A percentile compares a stretch with the other conserved stretches of the same genome.
Evolutionary conservation across 2,113 vertebrate genomes (phyloP).

Genomic region (Python bivittatus): DNA sequence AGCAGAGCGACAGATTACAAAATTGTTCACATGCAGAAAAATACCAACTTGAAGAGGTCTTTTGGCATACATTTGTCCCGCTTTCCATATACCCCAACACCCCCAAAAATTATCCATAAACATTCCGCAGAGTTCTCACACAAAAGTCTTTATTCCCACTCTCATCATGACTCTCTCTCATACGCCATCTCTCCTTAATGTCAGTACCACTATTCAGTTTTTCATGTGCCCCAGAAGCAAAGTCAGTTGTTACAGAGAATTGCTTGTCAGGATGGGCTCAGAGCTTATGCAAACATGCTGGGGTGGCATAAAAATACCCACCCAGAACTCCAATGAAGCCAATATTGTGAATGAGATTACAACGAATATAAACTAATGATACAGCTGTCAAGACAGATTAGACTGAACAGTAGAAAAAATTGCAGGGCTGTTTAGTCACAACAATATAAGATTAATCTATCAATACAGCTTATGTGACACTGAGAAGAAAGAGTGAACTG

Average conservation of each 20-base stretch:
- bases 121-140: too few species aligned
- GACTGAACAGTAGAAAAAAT: slow-evolving; percentile 72
- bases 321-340: slow-evolving; percentile 45
- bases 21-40: not conserved
- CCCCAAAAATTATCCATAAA: not conserved
- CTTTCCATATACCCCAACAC: not conserved
- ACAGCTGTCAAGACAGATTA: slow-evolving; percentile 72
- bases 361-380: slow-evolving; percentile 72
- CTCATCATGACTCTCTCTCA: not conserved
- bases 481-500: slow-evolving; percentile 65
- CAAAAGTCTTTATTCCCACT: too few species aligned
- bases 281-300: not conserved
- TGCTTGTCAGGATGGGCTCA: not conserved
- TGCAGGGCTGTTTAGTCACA: slow-evolving; percentile 72
- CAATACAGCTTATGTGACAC: slow-evolving; percentile 72
- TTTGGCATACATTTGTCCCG: not conserved
- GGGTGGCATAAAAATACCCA: not conserved
- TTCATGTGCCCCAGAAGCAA: not conserved
- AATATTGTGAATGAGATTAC: slow-evolving; percentile 65
- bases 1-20: not conserved
- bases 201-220: not conserved
- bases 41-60: not conserved
- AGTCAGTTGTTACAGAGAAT: not conserved
- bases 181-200: not conserved
- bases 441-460: slow-evolving; percentile 77